Evolutionary conservation across 2,797 vertebrate genomes (phyloP), one percentile per base, ranked within the genome.

Genomic region (Tarsius wallacei): DNA sequence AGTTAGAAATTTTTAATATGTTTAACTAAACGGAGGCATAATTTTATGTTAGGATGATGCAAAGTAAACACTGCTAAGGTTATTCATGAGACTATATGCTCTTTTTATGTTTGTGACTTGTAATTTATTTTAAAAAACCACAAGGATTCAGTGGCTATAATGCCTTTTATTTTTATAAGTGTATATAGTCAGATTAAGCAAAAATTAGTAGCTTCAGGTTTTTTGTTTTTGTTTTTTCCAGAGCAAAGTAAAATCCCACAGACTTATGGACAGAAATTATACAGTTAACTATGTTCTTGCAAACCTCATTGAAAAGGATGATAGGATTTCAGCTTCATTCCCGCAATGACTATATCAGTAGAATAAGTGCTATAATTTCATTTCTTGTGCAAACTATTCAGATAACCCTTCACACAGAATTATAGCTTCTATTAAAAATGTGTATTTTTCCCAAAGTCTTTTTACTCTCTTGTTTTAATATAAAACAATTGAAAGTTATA

Each of bases 341-440:
- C 82, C 74, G 94, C 96, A 83, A 31, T 93, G 86, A 51, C 95
- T 63, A 16, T 95, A 97, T 98, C 91, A 90, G 82, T 95, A 93
- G 98, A 97, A 93, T 90, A 96, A 98, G 93, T 98, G 97, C 97
- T 98, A 98, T 98, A 98, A 98, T 98, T 98, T 99, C 94, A 98
- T 98, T 99, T 99, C 66, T 98, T 98, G 95, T 98, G 96, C 85
- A 97, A 97, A 98, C 95, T 96, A 97, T 97, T 98, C 97, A 97
- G 98, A 98, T 97, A 98, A 97, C 82, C 96, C 97, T 98, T 98
- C 97, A 98, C 93, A 94, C 74, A 98, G 97, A 98, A 98, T 98
- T 98, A 99, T 97, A 98, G 97, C 97, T 98, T 98, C 98, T 98
- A 98, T 98, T 99, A 99, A 98, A 97, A 98, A 98, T 96, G 77